Evolutionary conservation across 1,140 invertebrate species (phyloP).

Genomic region (Battus philenor): DNA sequence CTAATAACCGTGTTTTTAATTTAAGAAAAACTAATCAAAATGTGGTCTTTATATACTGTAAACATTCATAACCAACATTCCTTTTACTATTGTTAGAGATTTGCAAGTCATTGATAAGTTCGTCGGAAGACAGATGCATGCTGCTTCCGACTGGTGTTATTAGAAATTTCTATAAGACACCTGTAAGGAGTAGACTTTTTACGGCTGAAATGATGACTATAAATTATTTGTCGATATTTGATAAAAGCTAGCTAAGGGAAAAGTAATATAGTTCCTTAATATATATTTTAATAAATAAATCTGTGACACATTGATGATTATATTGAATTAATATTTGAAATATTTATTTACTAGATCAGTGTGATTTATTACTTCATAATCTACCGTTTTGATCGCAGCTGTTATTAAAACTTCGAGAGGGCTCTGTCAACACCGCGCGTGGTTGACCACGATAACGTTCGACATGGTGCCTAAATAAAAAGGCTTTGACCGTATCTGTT

Average conservation of each 20-base stretch:
- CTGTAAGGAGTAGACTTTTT: background rate
- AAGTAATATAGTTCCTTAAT: too few relatives aligned
- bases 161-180: too few relatives aligned
- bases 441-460: constrained; percentile 19
- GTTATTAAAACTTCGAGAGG: constrained; percentile 29
- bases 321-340: background rate
- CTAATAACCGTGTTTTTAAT: too few relatives aligned
- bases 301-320: too few relatives aligned
- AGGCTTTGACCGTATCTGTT: background rate
- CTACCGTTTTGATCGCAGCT: constrained; percentile 12
- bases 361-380: constrained; percentile 8
- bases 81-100: too few relatives aligned
- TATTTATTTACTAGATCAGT: background rate
- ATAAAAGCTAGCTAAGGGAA: background rate
- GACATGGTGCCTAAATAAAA: background rate
- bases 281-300: too few relatives aligned
- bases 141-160: too few relatives aligned
- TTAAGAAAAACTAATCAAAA: too few relatives aligned
- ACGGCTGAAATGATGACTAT: background rate
- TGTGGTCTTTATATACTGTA: too few relatives aligned
- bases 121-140: too few relatives aligned
- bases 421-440: constrained; percentile 31
- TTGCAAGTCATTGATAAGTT: too few relatives aligned
- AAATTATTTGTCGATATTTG: background rate
- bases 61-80: too few relatives aligned